Base-by-base conservation (phyloP, 2,888 invertebrate species). In the Oconnorella tubifera region DNA sequence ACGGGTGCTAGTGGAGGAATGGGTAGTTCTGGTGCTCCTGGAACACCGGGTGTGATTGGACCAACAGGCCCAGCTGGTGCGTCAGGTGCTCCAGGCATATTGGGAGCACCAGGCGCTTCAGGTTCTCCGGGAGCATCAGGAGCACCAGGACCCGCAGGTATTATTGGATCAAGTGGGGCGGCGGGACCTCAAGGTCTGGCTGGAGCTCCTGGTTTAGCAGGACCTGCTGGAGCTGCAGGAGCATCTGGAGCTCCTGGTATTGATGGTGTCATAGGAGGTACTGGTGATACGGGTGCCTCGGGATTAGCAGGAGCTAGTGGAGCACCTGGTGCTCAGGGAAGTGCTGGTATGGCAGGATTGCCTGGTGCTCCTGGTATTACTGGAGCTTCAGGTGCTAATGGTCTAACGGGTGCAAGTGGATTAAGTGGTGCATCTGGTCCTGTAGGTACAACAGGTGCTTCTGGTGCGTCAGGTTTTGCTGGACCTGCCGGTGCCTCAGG, bases 21-120 rank as follows among this genome's bases (percentile, higher is more conserved):
- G 32, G 63, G 63, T n/a, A 28, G 55, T 55, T 40, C 48, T 23
- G 65, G 65, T 27, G 33, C 51, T 40, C 19, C 40, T 10, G 40
- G 40, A 40, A 19, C 40, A 19, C 10, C 40, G 40, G 40, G 40
- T 10, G 40, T 10, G 10, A 40, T 40, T 10, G 40, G 40, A 40
- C 14, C 25, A 19, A 6, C 10, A 51, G 53, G 53, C n/a, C 33
- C 31, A 19, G 19, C 68, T 59, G 70, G 69, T n/a, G 32, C 56
- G 6, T 31, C n/a, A 1, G 66, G 66, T 31, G 6, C 58, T 2
- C 58, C 28, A n/a, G n/a, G n/a, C n/a, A n/a, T n/a, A n/a, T n/a
- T n/a, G 33, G 66, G 66, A 14, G n/a, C 55, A 27, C 10, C 57
- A 14, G 69, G 69, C n/a, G 58, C 31, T 32, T 60, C n/a, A 53